Base-by-base conservation (phyloP, 64 coral and sea anemone genomes). In the Stichodactyla mertensii region DNA sequence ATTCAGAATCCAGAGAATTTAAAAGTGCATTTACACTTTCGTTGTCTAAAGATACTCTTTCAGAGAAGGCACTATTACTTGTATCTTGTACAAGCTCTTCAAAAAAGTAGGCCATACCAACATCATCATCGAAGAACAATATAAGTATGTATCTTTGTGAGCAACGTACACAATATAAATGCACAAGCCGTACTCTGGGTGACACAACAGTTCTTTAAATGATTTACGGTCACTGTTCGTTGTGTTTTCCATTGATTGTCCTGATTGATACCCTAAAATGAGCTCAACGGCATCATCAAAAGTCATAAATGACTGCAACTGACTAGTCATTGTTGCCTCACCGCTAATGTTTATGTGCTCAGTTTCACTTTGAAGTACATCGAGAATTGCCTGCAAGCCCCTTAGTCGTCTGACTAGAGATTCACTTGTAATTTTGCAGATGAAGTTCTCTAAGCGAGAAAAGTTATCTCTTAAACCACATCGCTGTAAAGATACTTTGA, bases 181-280 rank as follows among this genome's bases (percentile, higher is more conserved):
- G 74, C 70, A 86, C 64, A 90, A 90, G 57, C 89, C 89, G 77
- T 90, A 77, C 22, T 74, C 45, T 77, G 89, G 89, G 79, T 90
- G 89, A 57, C 85, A 79, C 12, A 85, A 79, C 28, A 90, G 85
- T 55, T 90, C 89, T 77, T 79, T 90, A 45, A 90, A 90, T 22
- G 85, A 82, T 90, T 90, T 90, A 69, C 84, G 56, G 56, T 86
- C 84, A 86, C 84, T 86, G 51, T 56, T 86, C 18, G 84, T 86
- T 57, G 84, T 28, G 59, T 24, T 86, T 61, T 86, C 56, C n/a
- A 86, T 22, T 86, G 60, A 86, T 64, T 86, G 61, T 51, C 84
- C 84, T 86, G 55, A 11, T 4, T 86, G 84, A 86, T 26, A 86
- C 52, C 58, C 84, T 52, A 86, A 61, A 86, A 86, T 67, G 84